Conservation (phyloP, 1,140 invertebrate genomes). For the Drosophila mauritiana region DNA sequence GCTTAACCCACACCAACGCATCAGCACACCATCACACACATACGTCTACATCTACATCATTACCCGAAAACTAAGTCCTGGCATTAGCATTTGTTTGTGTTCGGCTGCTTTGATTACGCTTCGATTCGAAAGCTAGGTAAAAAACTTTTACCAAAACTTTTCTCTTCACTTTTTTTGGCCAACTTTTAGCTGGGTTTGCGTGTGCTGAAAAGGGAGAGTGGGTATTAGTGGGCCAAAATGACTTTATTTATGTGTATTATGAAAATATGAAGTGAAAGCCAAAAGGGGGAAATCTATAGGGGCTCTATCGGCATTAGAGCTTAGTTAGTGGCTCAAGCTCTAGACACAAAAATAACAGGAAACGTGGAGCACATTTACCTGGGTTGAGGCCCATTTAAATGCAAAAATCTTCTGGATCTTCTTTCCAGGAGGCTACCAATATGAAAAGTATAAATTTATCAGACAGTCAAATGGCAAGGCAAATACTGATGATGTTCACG, state of each 20-base stretch:
- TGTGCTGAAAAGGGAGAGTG: not conserved
- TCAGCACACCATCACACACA: constrained; percentile 8
- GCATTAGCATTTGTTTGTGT: constrained; percentile 79
- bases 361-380: not conserved
- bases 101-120: constrained; percentile 77
- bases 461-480: constrained; percentile 50
- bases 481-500: constrained; percentile 48
- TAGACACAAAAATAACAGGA: not conserved
- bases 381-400: constrained; percentile 34
- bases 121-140: constrained; percentile 73
- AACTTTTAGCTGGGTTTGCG: constrained; percentile 3
- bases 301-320: constrained; percentile 26
- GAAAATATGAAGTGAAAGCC: constrained; percentile 69
- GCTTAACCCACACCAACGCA: constrained; percentile 31
- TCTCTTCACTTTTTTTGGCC: constrained; percentile 45
- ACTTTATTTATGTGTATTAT: constrained; percentile 78
- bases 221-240: constrained; percentile 66
- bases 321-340: constrained; percentile 16
- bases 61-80: constrained; percentile 54
- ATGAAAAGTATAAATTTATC: constrained; percentile 38
- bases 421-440: constrained; percentile 10
- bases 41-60: constrained; percentile 27
- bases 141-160: constrained; percentile 70
- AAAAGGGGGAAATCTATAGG: constrained; percentile 48
- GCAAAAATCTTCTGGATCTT: constrained; percentile 15